Evolutionary conservation across 2,888 invertebrate species (phyloP).

Genomic region (Mellilla xanthometata): DNA sequence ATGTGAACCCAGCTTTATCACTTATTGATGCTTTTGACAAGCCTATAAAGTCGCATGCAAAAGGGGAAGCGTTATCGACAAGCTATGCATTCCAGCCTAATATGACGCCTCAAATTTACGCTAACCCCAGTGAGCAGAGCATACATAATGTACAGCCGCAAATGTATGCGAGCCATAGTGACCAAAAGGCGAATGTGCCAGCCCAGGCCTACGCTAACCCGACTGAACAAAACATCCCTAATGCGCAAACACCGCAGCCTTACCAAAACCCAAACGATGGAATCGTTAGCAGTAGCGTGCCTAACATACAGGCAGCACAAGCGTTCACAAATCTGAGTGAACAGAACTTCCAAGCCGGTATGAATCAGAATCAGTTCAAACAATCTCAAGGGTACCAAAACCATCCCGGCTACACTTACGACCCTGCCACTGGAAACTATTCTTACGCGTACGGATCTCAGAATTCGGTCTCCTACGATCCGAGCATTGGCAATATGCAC

Average conservation of each 20-base stretch:
- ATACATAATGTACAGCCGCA: conserved; percentile 23
- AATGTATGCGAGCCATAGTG: conserved; percentile 16
- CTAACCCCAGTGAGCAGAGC: conserved; percentile 10
- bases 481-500: conserved; percentile 39
- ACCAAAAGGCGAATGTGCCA: not conserved
- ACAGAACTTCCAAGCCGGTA: conserved; percentile 41
- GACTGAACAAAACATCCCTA: conserved; percentile 9
- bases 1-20: conserved; percentile 42
- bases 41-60: conserved; percentile 72
- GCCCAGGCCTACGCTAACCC: conserved; percentile 6
- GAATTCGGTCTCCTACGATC: conserved; percentile 50
- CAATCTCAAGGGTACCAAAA: conserved; percentile 66
- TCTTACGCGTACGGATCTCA: conserved; percentile 86
- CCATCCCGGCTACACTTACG: conserved; percentile 85
- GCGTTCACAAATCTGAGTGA: conserved; percentile 29
- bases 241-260: conserved; percentile 4
- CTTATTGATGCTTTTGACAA: conserved; percentile 62
- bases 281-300: conserved; percentile 15
- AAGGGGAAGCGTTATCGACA: conserved; percentile 61
- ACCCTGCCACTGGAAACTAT: conserved; percentile 78
- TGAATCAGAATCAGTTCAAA: conserved; percentile 38
- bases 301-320: conserved; percentile 21
- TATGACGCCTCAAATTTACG: conserved; percentile 24
- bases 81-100: conserved; percentile 40
- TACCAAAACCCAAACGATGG: conserved; percentile 4